Evolutionary conservation across 2,797 vertebrate genomes (phyloP).

Genomic region (Tokudaia tokunoshimensis): DNA sequence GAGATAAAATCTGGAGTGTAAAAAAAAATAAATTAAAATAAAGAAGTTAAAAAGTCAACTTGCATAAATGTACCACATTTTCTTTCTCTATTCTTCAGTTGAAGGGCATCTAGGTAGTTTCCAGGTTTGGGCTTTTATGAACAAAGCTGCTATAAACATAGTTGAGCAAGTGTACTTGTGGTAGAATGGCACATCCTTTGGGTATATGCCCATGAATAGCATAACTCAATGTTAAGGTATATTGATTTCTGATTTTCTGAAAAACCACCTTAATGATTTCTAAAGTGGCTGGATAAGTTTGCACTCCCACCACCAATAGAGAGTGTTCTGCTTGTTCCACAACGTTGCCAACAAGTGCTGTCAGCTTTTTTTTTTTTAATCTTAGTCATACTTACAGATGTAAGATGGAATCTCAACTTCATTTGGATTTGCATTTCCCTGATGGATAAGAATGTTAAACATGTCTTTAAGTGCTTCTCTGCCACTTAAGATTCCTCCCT

Average conservation of each 20-base stretch:
- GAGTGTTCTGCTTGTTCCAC: not conserved
- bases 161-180: not conserved
- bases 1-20: no score
- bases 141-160: not conserved
- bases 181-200: not conserved
- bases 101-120: not conserved
- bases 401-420: not conserved
- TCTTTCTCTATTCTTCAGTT: not conserved
- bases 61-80: not conserved
- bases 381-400: not conserved
- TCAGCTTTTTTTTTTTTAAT: not conserved
- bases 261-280: not conserved
- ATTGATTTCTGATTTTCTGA: not conserved
- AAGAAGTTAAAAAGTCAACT: not conserved
- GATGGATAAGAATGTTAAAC: not conserved
- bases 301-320: not conserved
- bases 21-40: no score
- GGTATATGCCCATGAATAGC: not conserved
- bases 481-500: not conserved
- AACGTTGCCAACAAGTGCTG: not conserved
- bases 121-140: not conserved
- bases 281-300: not conserved
- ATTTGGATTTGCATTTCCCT: not conserved
- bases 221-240: not conserved
- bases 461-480: not conserved